A percentile compares a stretch with the other conserved stretches of the same genome.
Evolutionary conservation across 2,797 vertebrate species (phyloP).

Genomic region (Phoebastria nigripes): DNA sequence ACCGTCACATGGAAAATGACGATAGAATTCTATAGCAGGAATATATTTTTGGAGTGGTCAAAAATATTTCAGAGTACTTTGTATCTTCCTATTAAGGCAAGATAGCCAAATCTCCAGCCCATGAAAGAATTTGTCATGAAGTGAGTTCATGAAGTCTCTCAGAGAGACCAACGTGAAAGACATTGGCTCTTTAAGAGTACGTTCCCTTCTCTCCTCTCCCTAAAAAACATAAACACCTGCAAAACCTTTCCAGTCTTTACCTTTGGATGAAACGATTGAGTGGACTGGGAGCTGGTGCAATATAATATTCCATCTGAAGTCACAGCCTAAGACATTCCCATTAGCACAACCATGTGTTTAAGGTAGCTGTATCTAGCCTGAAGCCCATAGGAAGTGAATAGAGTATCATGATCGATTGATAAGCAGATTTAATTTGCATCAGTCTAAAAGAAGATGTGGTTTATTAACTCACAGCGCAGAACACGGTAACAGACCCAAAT

Average conservation of each 20-base stretch:
- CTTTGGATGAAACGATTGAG: background rate
- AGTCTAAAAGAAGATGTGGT: background rate
- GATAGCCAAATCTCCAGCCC: background rate
- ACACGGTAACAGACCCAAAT: background rate
- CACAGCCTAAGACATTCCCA: background rate
- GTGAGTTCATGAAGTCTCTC: background rate
- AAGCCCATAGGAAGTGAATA: background rate
- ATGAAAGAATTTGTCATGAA: background rate
- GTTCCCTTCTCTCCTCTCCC: background rate
- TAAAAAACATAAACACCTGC: background rate
- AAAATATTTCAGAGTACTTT: background rate
- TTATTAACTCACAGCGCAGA: background rate
- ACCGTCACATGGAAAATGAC: background rate
- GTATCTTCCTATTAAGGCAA: constrained; percentile 39
- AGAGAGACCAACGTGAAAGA: background rate
- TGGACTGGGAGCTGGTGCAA: background rate
- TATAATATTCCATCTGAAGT: background rate
- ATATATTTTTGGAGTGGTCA: background rate
- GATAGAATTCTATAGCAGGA: constrained; percentile 16
- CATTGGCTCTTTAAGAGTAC: background rate
- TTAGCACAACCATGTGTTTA: background rate
- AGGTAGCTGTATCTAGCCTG: background rate
- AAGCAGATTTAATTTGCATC: background rate
- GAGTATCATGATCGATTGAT: background rate
- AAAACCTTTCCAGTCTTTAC: background rate